These are phyloP conservation scores for Hippocampus abdominalis DNA, from an alignment of 2,113 vertebrate species.

Conservation along the genomic window DNA sequence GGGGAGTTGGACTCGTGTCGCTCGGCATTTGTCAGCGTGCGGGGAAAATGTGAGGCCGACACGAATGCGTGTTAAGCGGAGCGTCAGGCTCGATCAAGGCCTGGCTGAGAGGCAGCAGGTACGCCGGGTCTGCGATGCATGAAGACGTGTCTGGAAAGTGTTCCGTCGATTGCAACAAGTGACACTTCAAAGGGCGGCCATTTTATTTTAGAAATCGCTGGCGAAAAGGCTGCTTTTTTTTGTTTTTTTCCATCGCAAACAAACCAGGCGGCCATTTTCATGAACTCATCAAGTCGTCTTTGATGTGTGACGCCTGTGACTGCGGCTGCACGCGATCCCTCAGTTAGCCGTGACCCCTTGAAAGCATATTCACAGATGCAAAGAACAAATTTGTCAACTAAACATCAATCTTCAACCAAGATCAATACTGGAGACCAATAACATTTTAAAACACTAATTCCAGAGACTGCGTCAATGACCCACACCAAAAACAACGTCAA, in stretches of 20 bases:
- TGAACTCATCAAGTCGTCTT: neutral
- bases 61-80: neutral
- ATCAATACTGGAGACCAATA: too few species aligned
- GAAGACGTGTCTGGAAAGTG: neutral
- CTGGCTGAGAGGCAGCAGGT: conserved; percentile 1
- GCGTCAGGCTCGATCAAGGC: neutral
- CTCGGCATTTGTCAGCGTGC: neutral
- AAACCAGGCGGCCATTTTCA: neutral
- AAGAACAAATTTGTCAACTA: neutral
- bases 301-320: neutral
- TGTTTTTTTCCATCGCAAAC: neutral
- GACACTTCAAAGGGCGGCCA: neutral
- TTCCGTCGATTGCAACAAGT: neutral
- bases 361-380: neutral
- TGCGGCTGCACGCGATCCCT: neutral
- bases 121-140: neutral
- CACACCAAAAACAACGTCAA: too few species aligned
- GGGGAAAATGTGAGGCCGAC: neutral
- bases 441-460: too few species aligned
- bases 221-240: neutral
- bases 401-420: neutral
- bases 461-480: too few species aligned
- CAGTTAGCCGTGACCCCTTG: neutral
- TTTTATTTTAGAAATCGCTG: neutral
- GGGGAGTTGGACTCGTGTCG: neutral